Base-by-base conservation (phyloP, 2,888 invertebrate species). In the Eilema caniola region DNA sequence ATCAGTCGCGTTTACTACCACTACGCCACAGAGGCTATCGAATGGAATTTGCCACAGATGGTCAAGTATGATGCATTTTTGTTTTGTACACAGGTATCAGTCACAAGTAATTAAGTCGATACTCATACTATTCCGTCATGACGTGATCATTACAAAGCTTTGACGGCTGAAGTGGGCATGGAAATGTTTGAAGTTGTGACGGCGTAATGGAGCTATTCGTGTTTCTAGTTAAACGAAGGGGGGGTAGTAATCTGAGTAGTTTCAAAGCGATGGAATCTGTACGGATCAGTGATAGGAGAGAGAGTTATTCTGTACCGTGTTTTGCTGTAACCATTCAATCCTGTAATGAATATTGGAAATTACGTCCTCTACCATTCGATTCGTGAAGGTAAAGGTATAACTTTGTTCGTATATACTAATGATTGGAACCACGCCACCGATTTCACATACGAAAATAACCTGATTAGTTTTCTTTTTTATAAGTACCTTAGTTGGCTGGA, bases 121-220 rank as follows among this genome's bases (percentile, higher is more conserved):
- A 73, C 75, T 72, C 71, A 73, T 57, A 76, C 69, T 64, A 56
- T 16, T 62, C 65, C 25, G 66, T 77, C 78, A 70, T 67, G 75
- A n/a, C n/a, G 74, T 67, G 75, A 71, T 64, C 33, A 53, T 73
- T 74, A 74, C 72, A 72, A 47, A 71, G 77, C 79, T 81, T 81
- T 83, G 83, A 79, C 62, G 66, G 81, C 67, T 53, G 37, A 53
- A 72, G 69, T 62, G 53, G 53, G 4, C 16, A 62, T 47, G 62
- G 65, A 57, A 33, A 59, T 62, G 61, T 62, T 62, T 69, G 57
- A 66, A 69, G 47, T 60, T 28, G n/a, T 24, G 14, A 65, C 33
- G 16, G 16, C 4, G 14, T 24, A 53, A 66, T 8, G 60, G 25
- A 14, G 56, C 60, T 25, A 65, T 37, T n/a, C 62, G 23, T 41